Conservation (phyloP, 1,140 invertebrate species). For the Tetragonula clypearis region DNA sequence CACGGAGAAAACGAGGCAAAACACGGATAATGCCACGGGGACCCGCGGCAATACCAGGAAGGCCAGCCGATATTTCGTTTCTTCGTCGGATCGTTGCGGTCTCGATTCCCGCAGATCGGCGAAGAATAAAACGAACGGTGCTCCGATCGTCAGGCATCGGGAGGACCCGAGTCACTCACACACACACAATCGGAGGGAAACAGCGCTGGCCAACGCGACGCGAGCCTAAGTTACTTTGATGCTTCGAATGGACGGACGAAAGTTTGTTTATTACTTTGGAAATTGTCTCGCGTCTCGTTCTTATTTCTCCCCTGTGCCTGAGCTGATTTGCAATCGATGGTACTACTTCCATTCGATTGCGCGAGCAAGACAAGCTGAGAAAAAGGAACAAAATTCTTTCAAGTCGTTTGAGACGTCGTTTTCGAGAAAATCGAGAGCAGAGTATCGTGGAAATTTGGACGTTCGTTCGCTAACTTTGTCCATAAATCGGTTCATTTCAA, state of each 20-base stretch:
- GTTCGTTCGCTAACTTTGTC: too few relatives aligned
- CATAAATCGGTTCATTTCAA: too few relatives aligned
- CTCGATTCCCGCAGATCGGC: slow-evolving; percentile 27
- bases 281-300: slow-evolving; percentile 5
- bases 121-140: slow-evolving; percentile 9
- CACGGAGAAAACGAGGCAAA: slow-evolving; percentile 46
- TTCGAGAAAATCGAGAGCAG: too few relatives aligned
- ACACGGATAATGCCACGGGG: slow-evolving; percentile 33
- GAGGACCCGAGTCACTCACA: background rate
- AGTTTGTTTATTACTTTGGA: slow-evolving; percentile 20
- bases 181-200: background rate
- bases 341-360: too few relatives aligned
- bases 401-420: too few relatives aligned
- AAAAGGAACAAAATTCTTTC: too few relatives aligned
- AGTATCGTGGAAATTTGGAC: too few relatives aligned
- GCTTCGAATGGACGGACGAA: background rate
- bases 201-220: background rate
- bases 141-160: background rate
- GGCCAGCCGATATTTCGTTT: slow-evolving; percentile 43
- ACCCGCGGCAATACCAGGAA: slow-evolving; percentile 31
- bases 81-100: slow-evolving; percentile 47
- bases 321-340: too few relatives aligned
- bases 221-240: background rate
- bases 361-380: too few relatives aligned
- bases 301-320: too few relatives aligned